Percentiles rank a stretch among this genome's conserved stretches.
These are phyloP conservation scores for Euthynnus affinis DNA, from an alignment of 2,797 vertebrate species.

Conservation along the genomic window DNA sequence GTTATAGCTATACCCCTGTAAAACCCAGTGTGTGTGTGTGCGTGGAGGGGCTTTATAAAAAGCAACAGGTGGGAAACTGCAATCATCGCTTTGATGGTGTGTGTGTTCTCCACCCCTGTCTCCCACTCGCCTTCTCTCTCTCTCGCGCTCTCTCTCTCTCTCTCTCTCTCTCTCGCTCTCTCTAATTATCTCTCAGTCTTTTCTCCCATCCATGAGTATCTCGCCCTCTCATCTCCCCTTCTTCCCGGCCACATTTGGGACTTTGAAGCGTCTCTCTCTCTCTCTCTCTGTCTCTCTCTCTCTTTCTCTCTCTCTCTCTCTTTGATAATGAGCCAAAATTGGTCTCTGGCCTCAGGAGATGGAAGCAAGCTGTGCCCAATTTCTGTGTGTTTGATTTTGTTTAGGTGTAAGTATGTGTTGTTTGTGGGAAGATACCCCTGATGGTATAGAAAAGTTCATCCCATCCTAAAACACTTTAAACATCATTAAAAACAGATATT, in stretches of 20 bases:
- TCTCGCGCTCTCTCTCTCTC: not conserved
- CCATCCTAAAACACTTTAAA: slow-evolving; percentile 8
- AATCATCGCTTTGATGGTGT: slow-evolving; percentile 70
- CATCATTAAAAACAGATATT: slow-evolving; percentile 40
- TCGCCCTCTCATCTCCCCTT: slow-evolving; percentile 70
- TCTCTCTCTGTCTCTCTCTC: slow-evolving; percentile 19
- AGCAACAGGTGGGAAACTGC: slow-evolving; percentile 74
- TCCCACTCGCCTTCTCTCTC: slow-evolving; percentile 1
- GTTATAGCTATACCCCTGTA: slow-evolving; percentile 2
- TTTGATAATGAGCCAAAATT: slow-evolving; percentile 76
- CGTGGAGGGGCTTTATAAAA: slow-evolving; percentile 36
- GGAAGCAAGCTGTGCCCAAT: slow-evolving; percentile 63
- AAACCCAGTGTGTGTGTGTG: slow-evolving; percentile 15
- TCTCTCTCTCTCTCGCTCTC: slow-evolving; percentile 49
- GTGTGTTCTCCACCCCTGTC: slow-evolving; percentile 22
- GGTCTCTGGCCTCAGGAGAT: slow-evolving; percentile 70
- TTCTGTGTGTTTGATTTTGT: slow-evolving; percentile 54
- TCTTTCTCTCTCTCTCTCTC: slow-evolving; percentile 15
- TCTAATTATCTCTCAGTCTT: slow-evolving; percentile 76
- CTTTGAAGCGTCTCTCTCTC: slow-evolving; percentile 66
- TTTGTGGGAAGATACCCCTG: slow-evolving; percentile 39
- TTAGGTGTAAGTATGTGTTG: slow-evolving; percentile 56
- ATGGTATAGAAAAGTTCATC: slow-evolving; percentile 45
- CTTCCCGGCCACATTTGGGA: slow-evolving; percentile 63
- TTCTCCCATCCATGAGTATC: slow-evolving; percentile 64